Evolutionary conservation across 2,113 vertebrate species (phyloP).

Genomic region (Heteronetta atricapilla): DNA sequence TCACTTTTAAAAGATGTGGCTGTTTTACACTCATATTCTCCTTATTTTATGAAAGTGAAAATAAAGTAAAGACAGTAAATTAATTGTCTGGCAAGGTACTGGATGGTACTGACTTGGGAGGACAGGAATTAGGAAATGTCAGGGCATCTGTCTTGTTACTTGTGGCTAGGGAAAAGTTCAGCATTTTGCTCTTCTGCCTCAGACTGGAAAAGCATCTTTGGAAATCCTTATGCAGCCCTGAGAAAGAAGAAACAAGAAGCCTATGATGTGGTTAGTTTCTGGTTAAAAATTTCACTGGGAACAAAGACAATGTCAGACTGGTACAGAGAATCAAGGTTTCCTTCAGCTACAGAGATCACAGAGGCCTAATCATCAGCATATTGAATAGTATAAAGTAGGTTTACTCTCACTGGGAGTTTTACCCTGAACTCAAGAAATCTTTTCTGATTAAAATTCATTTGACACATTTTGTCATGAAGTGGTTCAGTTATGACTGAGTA

Average conservation of each 20-base stretch:
- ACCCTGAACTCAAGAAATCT: neutral
- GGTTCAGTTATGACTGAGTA: neutral
- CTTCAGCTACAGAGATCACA: neutral
- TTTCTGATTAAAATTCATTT: neutral
- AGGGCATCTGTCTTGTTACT: neutral
- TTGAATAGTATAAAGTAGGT: neutral
- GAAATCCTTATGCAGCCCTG: neutral
- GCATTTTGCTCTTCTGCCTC: neutral
- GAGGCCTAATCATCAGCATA: neutral
- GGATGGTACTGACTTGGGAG: neutral
- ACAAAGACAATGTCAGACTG: neutral
- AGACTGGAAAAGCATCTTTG: neutral
- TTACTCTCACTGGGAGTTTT: constrained; percentile 26
- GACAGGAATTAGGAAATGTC: neutral
- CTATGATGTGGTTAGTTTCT: neutral
- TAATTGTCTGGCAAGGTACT: fast-evolving
- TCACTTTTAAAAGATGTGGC: fast-evolving
- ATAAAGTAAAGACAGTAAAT: neutral
- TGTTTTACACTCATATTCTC: fast-evolving
- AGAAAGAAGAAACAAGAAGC: neutral
- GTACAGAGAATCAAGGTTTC: neutral
- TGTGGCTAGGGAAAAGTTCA: neutral
- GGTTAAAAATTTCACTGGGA: neutral
- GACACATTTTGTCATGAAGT: neutral
- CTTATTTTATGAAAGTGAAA: neutral